These are phyloP conservation scores for Tortrix viridana DNA, from an alignment of 2,888 invertebrate species.

Conservation along the genomic window DNA sequence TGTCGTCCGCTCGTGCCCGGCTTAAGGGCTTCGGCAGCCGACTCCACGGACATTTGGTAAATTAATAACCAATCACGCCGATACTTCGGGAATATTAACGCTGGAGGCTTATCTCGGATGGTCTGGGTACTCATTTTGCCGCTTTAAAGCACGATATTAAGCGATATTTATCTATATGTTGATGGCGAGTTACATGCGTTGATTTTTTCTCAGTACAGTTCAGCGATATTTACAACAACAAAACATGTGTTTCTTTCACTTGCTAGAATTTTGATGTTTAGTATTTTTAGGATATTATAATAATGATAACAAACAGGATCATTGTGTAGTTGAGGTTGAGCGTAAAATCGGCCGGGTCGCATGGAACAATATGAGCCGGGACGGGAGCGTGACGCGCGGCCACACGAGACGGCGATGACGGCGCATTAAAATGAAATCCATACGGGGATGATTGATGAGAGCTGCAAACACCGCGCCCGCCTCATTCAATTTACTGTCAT, in stretches of 20 bases:
- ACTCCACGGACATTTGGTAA: slow-evolving; percentile 66
- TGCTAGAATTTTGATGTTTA: too few relatives aligned
- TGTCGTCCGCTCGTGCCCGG: slow-evolving; percentile 67
- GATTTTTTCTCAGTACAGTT: too few relatives aligned
- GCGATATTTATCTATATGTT: too few relatives aligned
- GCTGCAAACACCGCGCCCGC: slow-evolving; percentile 72
- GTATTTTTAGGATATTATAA: not conserved
- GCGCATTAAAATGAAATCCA: slow-evolving; percentile 82
- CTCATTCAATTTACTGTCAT: slow-evolving; percentile 80
- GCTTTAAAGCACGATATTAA: too few relatives aligned
- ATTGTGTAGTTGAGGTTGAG: slow-evolving; percentile 37
- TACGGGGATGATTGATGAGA: slow-evolving; percentile 80
- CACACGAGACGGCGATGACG: slow-evolving; percentile 79
- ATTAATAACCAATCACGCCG: slow-evolving; percentile 70
- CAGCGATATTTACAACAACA: too few relatives aligned
- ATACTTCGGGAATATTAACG: slow-evolving; percentile 41
- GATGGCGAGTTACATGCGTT: too few relatives aligned
- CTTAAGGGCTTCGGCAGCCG: slow-evolving; percentile 66
- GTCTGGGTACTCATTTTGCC: not conserved
- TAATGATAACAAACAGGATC: slow-evolving; percentile 17
- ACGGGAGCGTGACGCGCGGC: slow-evolving; percentile 53
- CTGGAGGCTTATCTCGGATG: slow-evolving; percentile 22
- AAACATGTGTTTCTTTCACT: too few relatives aligned
- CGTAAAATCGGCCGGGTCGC: slow-evolving; percentile 39
- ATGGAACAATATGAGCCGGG: slow-evolving; percentile 50